A percentile compares a stretch with the other conserved stretches of the same genome.
Evolutionary conservation across 2,888 invertebrate species (phyloP).

Genomic region (Onthophagus sagittarius): DNA sequence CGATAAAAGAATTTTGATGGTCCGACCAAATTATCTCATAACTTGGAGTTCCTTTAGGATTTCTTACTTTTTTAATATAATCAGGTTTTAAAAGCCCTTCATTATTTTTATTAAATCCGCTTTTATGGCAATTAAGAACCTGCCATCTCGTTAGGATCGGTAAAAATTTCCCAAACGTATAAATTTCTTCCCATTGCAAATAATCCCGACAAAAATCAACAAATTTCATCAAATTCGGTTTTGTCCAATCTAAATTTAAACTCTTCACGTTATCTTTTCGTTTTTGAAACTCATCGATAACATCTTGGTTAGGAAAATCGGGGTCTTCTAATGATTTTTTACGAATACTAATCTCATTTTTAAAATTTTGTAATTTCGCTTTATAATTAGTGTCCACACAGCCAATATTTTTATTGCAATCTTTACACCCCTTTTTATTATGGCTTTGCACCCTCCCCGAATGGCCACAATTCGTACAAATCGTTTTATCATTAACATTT

Average conservation of each 20-base stretch:
- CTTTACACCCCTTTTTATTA: conserved; percentile 58
- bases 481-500: conserved; percentile 55
- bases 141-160: conserved; percentile 77
- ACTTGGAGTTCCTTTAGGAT: conserved; percentile 59
- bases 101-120: conserved; percentile 19
- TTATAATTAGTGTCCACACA: conserved; percentile 57
- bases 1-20: conserved; percentile 54
- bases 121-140: conserved; percentile 48
- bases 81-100: conserved; percentile 47
- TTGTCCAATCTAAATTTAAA: conserved; percentile 57
- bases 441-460: conserved; percentile 60
- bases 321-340: conserved; percentile 61
- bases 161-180: conserved; percentile 73
- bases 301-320: conserved; percentile 67
- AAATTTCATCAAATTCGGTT: conserved; percentile 68
- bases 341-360: conserved; percentile 66
- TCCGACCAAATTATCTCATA: conserved; percentile 72
- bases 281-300: conserved; percentile 70
- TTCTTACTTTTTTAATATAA: conserved; percentile 56
- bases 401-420: conserved; percentile 59
- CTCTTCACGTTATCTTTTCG: conserved; percentile 54
- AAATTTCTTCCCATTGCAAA: conserved; percentile 71
- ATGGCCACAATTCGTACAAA: conserved; percentile 72
- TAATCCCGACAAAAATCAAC: conserved; percentile 63
- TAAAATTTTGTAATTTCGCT: conserved; percentile 59